Conservation (phyloP, 1,140 invertebrate species). For the Glomeris maerens region DNA sequence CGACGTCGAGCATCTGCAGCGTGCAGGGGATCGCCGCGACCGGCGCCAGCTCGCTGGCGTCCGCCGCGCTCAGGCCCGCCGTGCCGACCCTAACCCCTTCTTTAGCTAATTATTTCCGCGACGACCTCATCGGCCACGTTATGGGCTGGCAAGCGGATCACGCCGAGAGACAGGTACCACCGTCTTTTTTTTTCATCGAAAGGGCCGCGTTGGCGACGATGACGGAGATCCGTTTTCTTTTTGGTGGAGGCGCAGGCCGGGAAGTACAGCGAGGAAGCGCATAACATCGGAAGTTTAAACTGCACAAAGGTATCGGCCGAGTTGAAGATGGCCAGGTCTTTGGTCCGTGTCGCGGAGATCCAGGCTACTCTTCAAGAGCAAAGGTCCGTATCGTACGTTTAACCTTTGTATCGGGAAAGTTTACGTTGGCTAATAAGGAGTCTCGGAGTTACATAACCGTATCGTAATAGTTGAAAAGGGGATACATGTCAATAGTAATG, state of each 20-base stretch:
- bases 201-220: neutral
- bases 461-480: too few species aligned
- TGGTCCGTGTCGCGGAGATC: constrained; percentile 88
- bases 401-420: too few species aligned
- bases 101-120: constrained; percentile 76
- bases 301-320: constrained; percentile 88
- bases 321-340: constrained; percentile 80
- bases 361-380: constrained; percentile 93
- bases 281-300: constrained; percentile 66
- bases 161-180: constrained; percentile 72
- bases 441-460: too few species aligned
- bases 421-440: too few species aligned
- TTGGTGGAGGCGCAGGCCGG: constrained; percentile 46
- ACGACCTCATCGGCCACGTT: constrained; percentile 80
- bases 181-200: neutral
- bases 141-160: constrained; percentile 81
- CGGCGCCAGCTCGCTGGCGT: constrained; percentile 27
- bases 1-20: constrained; percentile 38
- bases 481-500: too few species aligned
- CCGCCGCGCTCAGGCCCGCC: constrained; percentile 24
- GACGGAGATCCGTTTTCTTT: neutral
- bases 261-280: constrained; percentile 67
- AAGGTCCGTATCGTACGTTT: constrained; percentile 66
- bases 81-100: constrained; percentile 66
- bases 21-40: constrained; percentile 36